phyloP scores from a whole-genome alignment of 2,888 invertebrate species.

The Dynastes grantii region DNA sequence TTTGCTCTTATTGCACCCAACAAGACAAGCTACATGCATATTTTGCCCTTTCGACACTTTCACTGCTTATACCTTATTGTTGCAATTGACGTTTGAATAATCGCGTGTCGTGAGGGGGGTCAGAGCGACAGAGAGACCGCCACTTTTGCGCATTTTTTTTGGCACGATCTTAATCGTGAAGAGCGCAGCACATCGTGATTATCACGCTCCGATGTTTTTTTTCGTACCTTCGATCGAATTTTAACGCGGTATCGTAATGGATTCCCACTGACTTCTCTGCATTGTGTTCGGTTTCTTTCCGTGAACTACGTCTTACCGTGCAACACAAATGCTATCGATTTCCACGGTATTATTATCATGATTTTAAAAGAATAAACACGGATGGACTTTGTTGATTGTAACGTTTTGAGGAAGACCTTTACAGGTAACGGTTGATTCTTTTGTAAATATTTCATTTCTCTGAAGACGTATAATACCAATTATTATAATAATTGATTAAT shows the following conservation, averaged over 20 bases:
- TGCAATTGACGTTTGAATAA: conserved; percentile 37
- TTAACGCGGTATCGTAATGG: conserved; percentile 22
- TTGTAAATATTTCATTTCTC: too few species aligned
- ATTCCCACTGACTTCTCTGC: conserved; percentile 14
- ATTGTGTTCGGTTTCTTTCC: conserved; percentile 11
- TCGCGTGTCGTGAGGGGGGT: conserved; percentile 20
- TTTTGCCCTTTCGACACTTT: conserved; percentile 40
- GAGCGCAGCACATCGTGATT: background rate
- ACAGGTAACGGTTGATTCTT: too few species aligned
- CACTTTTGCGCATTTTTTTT: background rate
- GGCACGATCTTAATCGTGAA: conserved; percentile 7
- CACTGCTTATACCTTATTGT: conserved; percentile 20
- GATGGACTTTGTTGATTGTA: too few species aligned
- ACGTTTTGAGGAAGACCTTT: too few species aligned
- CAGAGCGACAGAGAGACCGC: conserved; percentile 2
- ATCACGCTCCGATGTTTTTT: background rate
- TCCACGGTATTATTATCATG: background rate
- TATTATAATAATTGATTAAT: too few species aligned
- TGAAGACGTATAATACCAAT: too few species aligned
- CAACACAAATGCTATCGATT: conserved; percentile 7
- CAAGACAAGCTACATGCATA: background rate
- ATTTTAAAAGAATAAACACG: background rate
- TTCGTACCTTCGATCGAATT: conserved; percentile 31
- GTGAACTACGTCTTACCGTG: background rate
- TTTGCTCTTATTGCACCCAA: background rate